Conservation (phyloP, 1,140 invertebrate species). For the Tetragnatha versicolor region DNA sequence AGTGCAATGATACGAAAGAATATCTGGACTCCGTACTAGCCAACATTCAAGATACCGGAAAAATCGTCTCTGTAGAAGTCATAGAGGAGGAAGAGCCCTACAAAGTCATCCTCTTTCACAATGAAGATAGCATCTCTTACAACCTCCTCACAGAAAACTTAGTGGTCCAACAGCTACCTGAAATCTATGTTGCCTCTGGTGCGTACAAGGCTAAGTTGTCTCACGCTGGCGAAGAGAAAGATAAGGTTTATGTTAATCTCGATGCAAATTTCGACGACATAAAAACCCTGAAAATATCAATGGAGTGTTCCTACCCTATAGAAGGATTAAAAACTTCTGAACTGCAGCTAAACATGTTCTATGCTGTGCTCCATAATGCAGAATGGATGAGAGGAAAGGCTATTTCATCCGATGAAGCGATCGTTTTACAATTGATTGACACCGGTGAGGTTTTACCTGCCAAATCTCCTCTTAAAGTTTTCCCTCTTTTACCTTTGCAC, state of each 20-base stretch:
- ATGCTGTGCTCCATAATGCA: constrained; percentile 1
- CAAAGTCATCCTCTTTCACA: constrained; percentile 15
- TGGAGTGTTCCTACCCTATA: constrained; percentile 11
- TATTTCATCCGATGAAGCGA: neutral
- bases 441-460: neutral
- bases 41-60: neutral
- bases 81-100: neutral
- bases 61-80: neutral
- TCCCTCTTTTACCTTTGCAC: constrained; percentile 22
- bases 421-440: constrained; percentile 1
- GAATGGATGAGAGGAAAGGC: constrained; percentile 12
- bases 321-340: neutral
- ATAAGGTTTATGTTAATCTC: constrained; percentile 10
- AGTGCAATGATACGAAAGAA: neutral
- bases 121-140: neutral
- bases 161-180: neutral
- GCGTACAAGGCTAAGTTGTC: neutral
- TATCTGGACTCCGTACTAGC: neutral
- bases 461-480: neutral
- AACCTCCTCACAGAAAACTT: neutral
- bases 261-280: neutral
- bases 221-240: neutral
- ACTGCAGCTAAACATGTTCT: neutral
- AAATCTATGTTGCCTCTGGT: neutral
- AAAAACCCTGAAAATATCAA: neutral